Percentiles rank a stretch among this genome's conserved stretches.
These are phyloP conservation scores for Oncopeltus fasciatus DNA, from an alignment of 1,140 invertebrate species.

Conservation along the genomic window DNA sequence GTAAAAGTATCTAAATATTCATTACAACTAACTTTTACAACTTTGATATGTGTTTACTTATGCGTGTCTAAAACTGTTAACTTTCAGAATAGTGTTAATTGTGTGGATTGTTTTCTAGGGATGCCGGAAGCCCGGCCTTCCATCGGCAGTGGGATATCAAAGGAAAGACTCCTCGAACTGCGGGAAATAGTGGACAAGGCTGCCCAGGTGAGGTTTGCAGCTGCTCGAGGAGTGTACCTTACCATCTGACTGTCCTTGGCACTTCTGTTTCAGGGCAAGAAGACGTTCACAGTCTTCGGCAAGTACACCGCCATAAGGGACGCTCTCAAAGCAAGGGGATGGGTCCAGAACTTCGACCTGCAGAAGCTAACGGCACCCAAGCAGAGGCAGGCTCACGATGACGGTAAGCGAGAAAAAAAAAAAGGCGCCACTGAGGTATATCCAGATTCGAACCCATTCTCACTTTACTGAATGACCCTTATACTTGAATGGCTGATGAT, in stretches of 20 bases:
- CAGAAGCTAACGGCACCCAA: conserved; percentile 4
- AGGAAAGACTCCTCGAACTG: conserved; percentile 6
- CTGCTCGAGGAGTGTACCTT: background rate
- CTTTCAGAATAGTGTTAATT: too few species aligned
- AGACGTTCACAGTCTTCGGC: conserved; percentile 24
- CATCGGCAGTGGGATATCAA: background rate
- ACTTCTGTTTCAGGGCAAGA: conserved; percentile 17
- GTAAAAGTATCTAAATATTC: too few species aligned
- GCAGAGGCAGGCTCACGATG: conserved; percentile 11
- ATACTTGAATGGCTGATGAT: too few species aligned
- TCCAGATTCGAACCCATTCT: too few species aligned
- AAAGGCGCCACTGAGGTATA: too few species aligned
- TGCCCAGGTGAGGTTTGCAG: conserved; percentile 7
- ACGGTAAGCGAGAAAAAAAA: conserved; percentile 11
- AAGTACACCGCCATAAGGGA: conserved; percentile 23
- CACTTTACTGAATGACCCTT: too few species aligned
- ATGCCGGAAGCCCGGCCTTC: background rate
- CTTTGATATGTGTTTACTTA: too few species aligned
- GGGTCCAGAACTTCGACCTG: conserved; percentile 23
- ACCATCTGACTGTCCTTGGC: background rate
- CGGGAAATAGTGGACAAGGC: conserved; percentile 11
- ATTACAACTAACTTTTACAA: too few species aligned
- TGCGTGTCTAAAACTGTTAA: too few species aligned
- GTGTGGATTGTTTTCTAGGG: too few species aligned
- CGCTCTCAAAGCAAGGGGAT: conserved; percentile 22